Conservation (phyloP, 2,797 vertebrate genomes). For the Malurus leucopterus region DNA sequence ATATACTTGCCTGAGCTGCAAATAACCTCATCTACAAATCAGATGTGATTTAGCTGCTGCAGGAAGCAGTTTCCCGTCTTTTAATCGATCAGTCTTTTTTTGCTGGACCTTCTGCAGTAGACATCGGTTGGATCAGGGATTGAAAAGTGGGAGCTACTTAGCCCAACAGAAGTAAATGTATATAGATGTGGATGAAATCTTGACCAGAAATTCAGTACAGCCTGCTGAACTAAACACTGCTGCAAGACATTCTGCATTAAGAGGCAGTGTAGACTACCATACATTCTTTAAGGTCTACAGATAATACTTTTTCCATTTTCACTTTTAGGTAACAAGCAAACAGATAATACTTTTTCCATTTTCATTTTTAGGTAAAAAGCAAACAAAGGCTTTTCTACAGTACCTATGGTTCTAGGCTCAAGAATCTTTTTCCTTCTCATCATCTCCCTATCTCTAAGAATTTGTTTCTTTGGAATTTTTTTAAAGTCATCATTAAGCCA, state of each 20-base stretch:
- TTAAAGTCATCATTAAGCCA: not conserved
- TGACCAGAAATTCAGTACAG: not conserved
- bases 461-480: not conserved
- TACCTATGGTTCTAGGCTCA: not conserved
- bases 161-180: not conserved
- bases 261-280: not conserved
- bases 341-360: not conserved
- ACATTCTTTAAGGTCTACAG: not conserved
- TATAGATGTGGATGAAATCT: not conserved
- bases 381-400: not conserved
- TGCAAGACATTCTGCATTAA: not conserved
- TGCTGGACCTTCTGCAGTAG: not conserved
- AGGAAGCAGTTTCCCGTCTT: not conserved
- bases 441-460: not conserved
- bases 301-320: not conserved
- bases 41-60: not conserved
- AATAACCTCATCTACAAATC: not conserved
- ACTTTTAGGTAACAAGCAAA: not conserved
- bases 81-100: not conserved
- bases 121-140: not conserved
- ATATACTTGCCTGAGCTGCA: not conserved
- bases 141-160: not conserved
- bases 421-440: not conserved
- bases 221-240: not conserved
- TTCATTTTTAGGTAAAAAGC: not conserved